Evolutionary conservation across 35 echinoderm and acorn worm species (phyloP), one percentile per base, ranked within the genome.

Genomic region (Holothuria glaberrima): DNA sequence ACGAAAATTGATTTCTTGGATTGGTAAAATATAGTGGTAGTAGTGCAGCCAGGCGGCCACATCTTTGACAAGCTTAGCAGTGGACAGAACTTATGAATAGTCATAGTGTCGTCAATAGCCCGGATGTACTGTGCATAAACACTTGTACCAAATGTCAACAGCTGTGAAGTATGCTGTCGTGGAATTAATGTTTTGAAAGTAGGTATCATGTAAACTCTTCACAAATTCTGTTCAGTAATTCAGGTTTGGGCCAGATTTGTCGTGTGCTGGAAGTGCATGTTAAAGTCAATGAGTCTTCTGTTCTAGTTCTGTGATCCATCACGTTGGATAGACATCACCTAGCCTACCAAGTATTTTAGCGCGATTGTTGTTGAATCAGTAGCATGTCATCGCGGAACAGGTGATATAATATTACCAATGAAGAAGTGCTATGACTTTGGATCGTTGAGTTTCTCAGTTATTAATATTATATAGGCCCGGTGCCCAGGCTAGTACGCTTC

Each of bases 101-200:
- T 31, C 69, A 72, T 72, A 19, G 35, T 18, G 30, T 0, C 17
- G 29, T 26, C 29, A 19, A 32, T 72, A 72, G 28, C 28, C 35
- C 30, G 35, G 69, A 26, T 19, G 35, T 16, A 0, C 25, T 30
- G 24, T n/a, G 29, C 29, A 32, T 14, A 1, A 31, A 16, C 29
- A 10, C 24, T 28, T 31, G 35, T 31, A 19, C 28, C 29, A 72
- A 72, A 72, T 72, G 69, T 72, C 69, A 72, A 72, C 69, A 72
- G 69, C 69, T 72, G 69, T 72, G 69, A 72, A 72, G 29, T 34
- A 32, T 72, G 69, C 69, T 31, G 69, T 72, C 69, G 69, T 72
- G 69, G 69, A 72, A 31, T 72, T 29, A 41, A 7, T 41, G n/a
- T 4, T 41, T 7, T 41, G 36, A 41, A 41, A 41, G 36, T 4